Base-by-base conservation (phyloP, 2,797 vertebrate species). In the Phrynocephalus vlangalii region DNA sequence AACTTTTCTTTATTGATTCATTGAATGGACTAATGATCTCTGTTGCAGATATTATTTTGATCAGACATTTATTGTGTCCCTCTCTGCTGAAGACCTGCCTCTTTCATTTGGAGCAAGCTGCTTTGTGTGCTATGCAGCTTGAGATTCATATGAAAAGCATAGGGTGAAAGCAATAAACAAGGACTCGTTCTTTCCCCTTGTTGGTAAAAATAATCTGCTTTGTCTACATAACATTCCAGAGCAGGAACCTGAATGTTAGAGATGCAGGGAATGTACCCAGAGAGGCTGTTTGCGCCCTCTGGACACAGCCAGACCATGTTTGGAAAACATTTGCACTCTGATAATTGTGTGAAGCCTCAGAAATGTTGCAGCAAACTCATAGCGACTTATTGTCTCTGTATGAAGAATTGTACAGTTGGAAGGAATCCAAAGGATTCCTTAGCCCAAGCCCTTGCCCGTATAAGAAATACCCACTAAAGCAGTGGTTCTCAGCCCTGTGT, bases 241-340 rank as follows among this genome's bases (percentile, higher is more conserved):
- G 67, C 81, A 84, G 86, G 77, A 87, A 84, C 82, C 89, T 90
- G 89, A 90, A 90, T 84, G 86, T 81, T 44, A 87, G 50, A 82
- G 86, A 87, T 87, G 82, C 50, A 50, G 38, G 86, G 82, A 87
- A 90, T 87, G 85, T 82, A 81, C 72, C 50, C 72, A 90, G 67
- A 84, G 82, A 77, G 71, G 79, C 86, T 85, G 82, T 87, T 87
- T 90, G 84, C 78, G 76, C 83, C 78, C 77, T 87, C 63, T 70
- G 6, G 71, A 87, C 78, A 87, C 68, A 48, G 72, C 82, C 78
- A 63, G 30, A 24, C 86, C 78, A 81, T 87, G 82, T 84, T 81
- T 90, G 70, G 63, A 75, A 90, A 73, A 86, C 52, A 89, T 73
- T 83, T 72, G 80, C 22, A 48, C 82, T 24, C n/a, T 81, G 85